phyloP scores from a whole-genome alignment of 2,888 invertebrate species.

The Acanthopleura granulata region DNA sequence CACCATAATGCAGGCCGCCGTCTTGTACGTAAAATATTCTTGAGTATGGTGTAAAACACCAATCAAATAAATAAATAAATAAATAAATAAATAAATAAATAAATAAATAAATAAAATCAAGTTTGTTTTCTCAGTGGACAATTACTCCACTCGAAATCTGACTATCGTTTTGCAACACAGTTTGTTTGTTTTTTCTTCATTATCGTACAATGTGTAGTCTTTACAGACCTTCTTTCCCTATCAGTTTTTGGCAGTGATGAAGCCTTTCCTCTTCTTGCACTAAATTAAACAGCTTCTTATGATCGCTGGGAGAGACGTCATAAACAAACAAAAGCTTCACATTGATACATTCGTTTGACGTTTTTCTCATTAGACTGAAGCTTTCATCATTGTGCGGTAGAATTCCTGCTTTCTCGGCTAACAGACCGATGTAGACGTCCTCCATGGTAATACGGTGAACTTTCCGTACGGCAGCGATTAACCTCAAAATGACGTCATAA shows the following conservation, averaged over 20 bases:
- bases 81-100: no score
- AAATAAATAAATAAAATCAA: no score
- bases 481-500: conserved; percentile 23
- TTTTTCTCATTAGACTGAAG: conserved; percentile 22
- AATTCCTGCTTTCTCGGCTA: conserved; percentile 30
- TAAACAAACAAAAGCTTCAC: conserved; percentile 3
- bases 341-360: conserved; percentile 8
- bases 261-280: neutral
- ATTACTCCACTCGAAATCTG: no score
- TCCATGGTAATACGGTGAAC: conserved; percentile 36
- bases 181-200: neutral
- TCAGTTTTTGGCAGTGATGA: neutral
- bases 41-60: no score
- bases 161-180: no score
- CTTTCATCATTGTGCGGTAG: conserved; percentile 38
- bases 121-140: no score
- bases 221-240: neutral
- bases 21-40: no score
- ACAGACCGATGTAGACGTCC: conserved; percentile 39
- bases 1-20: no score
- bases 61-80: no score
- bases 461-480: conserved; percentile 20
- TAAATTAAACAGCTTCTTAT: neutral
- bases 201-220: neutral
- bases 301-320: conserved; percentile 7